phyloP scores from a whole-genome alignment of 2,888 invertebrate species.

The Eupithecia subumbrata region DNA sequence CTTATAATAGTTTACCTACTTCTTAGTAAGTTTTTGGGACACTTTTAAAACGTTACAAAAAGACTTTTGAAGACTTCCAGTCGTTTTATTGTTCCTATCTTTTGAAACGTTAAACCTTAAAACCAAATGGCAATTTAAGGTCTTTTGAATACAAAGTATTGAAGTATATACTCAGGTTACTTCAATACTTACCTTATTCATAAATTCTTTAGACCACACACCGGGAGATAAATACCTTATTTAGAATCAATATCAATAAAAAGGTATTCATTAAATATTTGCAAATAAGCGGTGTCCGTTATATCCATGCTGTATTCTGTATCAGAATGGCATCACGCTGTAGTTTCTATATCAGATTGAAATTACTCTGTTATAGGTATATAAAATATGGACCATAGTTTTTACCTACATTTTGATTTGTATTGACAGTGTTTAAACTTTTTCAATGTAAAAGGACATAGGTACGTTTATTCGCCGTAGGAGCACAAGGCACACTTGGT shows the following conservation, averaged over 20 bases:
- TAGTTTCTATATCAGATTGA: too few species aligned
- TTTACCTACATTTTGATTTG: not conserved
- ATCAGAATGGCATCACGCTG: too few species aligned
- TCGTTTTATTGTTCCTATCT: not conserved
- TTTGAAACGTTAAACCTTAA: not conserved
- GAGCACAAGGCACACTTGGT: too few species aligned
- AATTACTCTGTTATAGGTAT: too few species aligned
- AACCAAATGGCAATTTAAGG: not conserved
- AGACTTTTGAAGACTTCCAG: too few species aligned
- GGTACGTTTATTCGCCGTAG: too few species aligned
- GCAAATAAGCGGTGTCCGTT: not conserved
- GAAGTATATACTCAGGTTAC: not conserved
- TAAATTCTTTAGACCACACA: not conserved
- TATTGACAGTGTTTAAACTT: not conserved
- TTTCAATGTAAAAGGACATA: not conserved
- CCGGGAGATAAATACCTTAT: not conserved
- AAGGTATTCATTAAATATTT: not conserved
- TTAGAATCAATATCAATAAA: not conserved
- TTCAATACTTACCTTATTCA: not conserved
- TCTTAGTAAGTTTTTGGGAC: not conserved
- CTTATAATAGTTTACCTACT: too few species aligned
- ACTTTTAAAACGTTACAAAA: not conserved
- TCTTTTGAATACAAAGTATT: not conserved
- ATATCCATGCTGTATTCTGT: not conserved
- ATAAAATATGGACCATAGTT: too few species aligned